phyloP scores from a whole-genome alignment of 2,113 vertebrate species.

The Dicrurus megarhynchus region DNA sequence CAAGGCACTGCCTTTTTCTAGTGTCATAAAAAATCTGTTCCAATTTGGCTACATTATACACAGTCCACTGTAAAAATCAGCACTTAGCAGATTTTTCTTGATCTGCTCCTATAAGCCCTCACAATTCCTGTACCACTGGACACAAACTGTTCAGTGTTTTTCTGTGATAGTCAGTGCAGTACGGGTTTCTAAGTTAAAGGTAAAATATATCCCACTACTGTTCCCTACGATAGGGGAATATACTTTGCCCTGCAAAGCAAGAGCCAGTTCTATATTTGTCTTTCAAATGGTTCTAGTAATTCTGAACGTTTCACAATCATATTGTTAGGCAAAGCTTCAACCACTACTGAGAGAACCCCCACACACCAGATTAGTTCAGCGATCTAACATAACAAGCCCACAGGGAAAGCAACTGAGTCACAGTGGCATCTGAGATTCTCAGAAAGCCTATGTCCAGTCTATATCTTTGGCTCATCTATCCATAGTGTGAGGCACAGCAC shows the following conservation, averaged over 20 bases:
- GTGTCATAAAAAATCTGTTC: not conserved
- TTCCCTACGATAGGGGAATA: not conserved
- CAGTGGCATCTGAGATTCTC: not conserved
- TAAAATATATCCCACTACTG: not conserved
- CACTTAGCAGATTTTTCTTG: not conserved
- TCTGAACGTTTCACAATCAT: not conserved
- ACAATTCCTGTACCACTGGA: not conserved
- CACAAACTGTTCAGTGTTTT: not conserved
- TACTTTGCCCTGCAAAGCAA: not conserved
- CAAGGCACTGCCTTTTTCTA: not conserved
- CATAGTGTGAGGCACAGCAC: not conserved
- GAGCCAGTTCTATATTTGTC: not conserved
- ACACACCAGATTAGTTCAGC: not conserved
- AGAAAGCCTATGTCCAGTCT: not conserved
- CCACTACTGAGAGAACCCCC: not conserved
- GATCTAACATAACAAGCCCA: not conserved
- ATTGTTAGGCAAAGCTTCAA: not conserved
- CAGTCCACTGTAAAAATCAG: not conserved
- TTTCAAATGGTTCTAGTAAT: not conserved
- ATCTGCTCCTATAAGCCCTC: not conserved
- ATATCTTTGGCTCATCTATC: not conserved
- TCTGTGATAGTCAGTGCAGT: not conserved
- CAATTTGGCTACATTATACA: not conserved
- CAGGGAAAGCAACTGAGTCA: conserved; percentile 15
- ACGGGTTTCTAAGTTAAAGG: not conserved